Base-by-base conservation (phyloP, 2,888 invertebrate genomes). In the Aplocera efformata region DNA sequence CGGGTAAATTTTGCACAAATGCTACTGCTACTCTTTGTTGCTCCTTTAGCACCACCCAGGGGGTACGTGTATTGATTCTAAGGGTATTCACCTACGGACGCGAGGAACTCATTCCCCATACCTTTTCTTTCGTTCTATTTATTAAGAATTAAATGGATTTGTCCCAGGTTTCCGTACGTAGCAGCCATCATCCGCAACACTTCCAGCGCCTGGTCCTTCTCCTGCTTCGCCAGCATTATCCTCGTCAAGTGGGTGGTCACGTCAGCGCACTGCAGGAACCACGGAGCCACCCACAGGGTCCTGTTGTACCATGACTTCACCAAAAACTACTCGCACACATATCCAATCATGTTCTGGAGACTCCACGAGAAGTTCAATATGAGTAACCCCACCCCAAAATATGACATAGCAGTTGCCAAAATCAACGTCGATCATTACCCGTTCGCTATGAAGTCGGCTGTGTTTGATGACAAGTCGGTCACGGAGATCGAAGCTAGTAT, bases 401-500 rank as follows among this genome's bases (percentile, higher is more conserved):
- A 69, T 24, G 83, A 86, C 13, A 80, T 86, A 0, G 83, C 85
- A 0, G 71, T 84, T 0, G 85, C 80, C 0, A 83, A 80, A 36
- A 48, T 83, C 1, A 76, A 78, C 13, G 47, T 74, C 0, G 72
- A 75, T 0, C 43, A 48, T 0, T 55, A 63, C 3, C 67, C 70
- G 0, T 60, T 63, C 1, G 26, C 58, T 0, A 53, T 74, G 10
- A 76, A 67, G 24, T 50, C 78, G 0, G 61, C 82, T 0, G 54
- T 67, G 0, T 73, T 83, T 7, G 73, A 80, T 17, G 69, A 64
- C 0, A 52, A 35, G 1, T 25, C 33, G 0, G 62, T 42, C 0
- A 32, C 5, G 0, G 37, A 50, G 0, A 41, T 71, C 0, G 78
- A 75, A 3, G 75, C 74, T 0, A 69, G 73, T 9, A 43, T 85